Evolutionary conservation across 2,888 invertebrate species (phyloP), one percentile per base, ranked within the genome.

Genomic region (Ormyrus thymus): DNA sequence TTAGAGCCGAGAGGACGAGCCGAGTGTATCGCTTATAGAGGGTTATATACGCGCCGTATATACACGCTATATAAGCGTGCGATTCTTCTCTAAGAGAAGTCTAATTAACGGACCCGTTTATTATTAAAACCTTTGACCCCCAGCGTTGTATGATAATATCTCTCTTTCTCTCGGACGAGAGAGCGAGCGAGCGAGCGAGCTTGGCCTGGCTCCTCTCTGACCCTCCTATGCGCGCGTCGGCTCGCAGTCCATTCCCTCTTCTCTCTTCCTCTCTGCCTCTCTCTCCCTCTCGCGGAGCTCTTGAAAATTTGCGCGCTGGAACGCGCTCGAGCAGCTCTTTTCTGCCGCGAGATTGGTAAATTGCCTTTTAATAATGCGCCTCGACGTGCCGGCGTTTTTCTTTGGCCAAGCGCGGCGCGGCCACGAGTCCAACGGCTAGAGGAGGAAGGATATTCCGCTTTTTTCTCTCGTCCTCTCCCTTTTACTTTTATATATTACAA

Each of bases 331-430:
- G 46, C 51, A 72, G 77, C 66, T 77, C 69, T 73, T 73, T 80
- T 80, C 77, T 77, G 55, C 69, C 62, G 50, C 70, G 66, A 78
- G 74, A 78, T 77, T 80, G 77, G 80, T 80, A 77, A 80, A 80
- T 80, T 80, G 74, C 80, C 80, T 80, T 80, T 80, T 80, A 80
- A 80, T 80, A 80, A 80, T 78, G 77, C 70, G 77, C 66, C 77
- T 80, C 68, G 69, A 80, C 80, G 74, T 74, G 70, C 77, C 66
- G 70, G 77, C 64, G 74, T 74, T 77, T 80, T 80, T 77, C 76
- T 80, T 76, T 65, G 76, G 61, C 65, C 51, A 66, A 56, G 50
- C 29, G 65, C 11, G 10, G 7, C 6, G 55, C 15, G 29, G 29
- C 29, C 11, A 5, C 11, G 13, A 29, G 13, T 10, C 50, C 13